phyloP scores from a whole-genome alignment of 2,113 vertebrate species.

The Pteropus alecto region DNA sequence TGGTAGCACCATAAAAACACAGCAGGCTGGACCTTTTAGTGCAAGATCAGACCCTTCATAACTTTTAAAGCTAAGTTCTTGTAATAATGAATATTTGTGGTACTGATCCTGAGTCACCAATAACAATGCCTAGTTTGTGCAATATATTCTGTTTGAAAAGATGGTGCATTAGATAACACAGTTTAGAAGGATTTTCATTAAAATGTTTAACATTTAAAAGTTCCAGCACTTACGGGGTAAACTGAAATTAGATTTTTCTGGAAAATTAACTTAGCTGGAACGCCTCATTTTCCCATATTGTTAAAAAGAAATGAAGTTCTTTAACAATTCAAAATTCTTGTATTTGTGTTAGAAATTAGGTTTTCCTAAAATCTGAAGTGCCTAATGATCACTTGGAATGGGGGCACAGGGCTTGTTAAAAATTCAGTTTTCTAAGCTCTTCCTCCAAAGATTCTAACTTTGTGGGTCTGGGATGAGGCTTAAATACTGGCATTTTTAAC shows the following conservation, averaged over 20 bases:
- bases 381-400: neutral
- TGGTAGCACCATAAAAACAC: neutral
- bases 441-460: neutral
- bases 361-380: neutral
- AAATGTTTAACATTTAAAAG: conserved; percentile 33
- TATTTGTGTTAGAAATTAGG: neutral
- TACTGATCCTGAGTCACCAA: conserved; percentile 35
- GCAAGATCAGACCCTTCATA: neutral
- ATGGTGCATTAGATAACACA: neutral
- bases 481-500: neutral
- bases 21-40: neutral
- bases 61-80: conserved; percentile 30
- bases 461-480: neutral
- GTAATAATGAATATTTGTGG: conserved; percentile 25
- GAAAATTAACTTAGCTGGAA: neutral
- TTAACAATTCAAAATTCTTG: neutral
- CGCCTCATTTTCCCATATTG: neutral
- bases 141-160: conserved; percentile 11
- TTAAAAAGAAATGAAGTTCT: neutral
- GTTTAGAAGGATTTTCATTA: conserved; percentile 6
- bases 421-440: neutral
- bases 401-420: neutral
- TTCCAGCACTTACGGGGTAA: neutral
- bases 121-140: neutral
- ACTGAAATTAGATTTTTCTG: conserved; percentile 22